These are phyloP conservation scores for Tiaroga cobitis DNA, from an alignment of 2,797 vertebrate genomes.

Conservation along the genomic window DNA sequence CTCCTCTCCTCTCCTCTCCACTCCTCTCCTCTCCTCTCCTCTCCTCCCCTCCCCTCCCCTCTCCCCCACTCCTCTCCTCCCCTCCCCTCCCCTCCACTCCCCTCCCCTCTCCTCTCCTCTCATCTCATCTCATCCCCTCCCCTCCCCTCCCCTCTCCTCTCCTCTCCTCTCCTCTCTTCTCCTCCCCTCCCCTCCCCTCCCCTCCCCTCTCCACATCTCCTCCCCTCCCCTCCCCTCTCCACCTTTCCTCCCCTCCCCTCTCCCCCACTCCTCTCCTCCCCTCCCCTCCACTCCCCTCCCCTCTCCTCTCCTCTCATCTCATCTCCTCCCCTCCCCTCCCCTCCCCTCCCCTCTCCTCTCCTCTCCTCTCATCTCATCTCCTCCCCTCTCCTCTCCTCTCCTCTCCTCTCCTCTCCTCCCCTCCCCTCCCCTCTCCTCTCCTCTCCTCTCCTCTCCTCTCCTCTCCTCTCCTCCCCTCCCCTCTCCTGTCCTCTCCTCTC, in stretches of 20 bases:
- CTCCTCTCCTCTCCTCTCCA: no score
- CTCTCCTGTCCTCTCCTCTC: no score
- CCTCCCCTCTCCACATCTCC: no score
- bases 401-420: background rate
- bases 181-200: no score
- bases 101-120: background rate
- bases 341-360: background rate
- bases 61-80: constrained; percentile 48
- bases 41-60: background rate
- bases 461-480: no score
- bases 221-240: no score
- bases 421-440: background rate
- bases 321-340: constrained; percentile 56
- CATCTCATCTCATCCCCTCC: constrained; percentile 62
- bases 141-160: constrained; percentile 7
- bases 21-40: background rate
- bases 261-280: no score
- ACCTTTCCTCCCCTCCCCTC: no score
- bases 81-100: constrained; percentile 38
- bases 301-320: background rate
- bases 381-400: constrained; percentile 61
- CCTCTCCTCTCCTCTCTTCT: background rate
- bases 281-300: background rate
- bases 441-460: no score
- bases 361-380: constrained; percentile 48